Conservation (phyloP, 2,888 invertebrate species). For the Eupithecia abbreviata region DNA sequence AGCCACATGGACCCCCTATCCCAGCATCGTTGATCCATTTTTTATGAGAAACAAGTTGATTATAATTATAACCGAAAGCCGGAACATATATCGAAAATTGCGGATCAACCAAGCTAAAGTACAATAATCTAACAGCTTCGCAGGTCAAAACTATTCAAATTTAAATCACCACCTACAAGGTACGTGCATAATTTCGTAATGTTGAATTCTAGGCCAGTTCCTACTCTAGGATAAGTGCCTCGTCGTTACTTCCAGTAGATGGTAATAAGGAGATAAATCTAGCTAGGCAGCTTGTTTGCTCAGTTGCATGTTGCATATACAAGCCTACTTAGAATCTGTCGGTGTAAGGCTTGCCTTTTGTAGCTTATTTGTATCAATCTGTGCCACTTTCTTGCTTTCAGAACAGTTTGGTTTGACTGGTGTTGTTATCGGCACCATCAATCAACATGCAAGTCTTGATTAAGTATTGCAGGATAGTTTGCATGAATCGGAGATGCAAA, state of each 20-base stretch:
- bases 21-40: not conserved
- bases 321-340: conserved; percentile 10
- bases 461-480: not conserved
- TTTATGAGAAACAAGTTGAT: not conserved
- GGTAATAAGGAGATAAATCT: conserved; percentile 45
- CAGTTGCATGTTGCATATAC: conserved; percentile 2
- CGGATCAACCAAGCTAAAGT: not conserved
- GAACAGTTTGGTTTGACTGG: not conserved
- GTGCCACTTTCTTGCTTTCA: not conserved
- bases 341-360: not conserved
- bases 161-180: conserved; percentile 21
- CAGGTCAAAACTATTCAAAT: conserved; percentile 17
- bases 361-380: conserved; percentile 7
- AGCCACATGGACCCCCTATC: not conserved
- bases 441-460: not conserved
- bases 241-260: conserved; percentile 45
- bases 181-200: conserved; percentile 39
- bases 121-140: not conserved
- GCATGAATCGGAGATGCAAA: not conserved
- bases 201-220: conserved; percentile 63
- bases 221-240: conserved; percentile 56
- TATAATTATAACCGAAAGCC: not conserved
- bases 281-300: conserved; percentile 21
- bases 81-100: not conserved
- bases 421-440: not conserved